Percentiles rank a stretch among this genome's conserved stretches.
Conservation (phyloP, 2,888 invertebrate genomes). For the Orthonychiurus folsomi region DNA sequence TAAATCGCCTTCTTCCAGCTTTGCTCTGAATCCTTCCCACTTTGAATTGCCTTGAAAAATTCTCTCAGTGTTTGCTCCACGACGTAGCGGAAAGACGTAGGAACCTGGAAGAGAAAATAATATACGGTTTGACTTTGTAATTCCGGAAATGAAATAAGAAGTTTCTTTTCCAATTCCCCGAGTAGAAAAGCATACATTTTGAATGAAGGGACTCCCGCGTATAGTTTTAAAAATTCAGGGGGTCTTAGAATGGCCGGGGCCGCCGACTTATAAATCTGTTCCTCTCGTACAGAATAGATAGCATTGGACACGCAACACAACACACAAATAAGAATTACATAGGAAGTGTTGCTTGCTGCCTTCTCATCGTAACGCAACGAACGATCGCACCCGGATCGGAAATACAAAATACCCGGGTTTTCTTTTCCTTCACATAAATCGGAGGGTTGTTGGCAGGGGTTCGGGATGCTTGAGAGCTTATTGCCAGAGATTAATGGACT, state of each 20-base stretch:
- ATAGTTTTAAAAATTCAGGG: background rate
- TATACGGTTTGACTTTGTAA: background rate
- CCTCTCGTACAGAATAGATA: background rate
- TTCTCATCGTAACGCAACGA: no score
- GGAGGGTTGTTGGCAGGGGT: no score
- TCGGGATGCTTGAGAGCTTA: no score
- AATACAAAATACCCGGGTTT: background rate
- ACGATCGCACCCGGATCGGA: background rate
- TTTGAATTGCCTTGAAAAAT: slow-evolving; percentile 96
- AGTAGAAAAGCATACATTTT: background rate
- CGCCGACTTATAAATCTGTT: background rate
- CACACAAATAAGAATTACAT: background rate
- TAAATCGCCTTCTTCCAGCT: slow-evolving; percentile 99
- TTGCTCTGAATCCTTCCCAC: slow-evolving; percentile 94
- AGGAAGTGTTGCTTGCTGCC: background rate
- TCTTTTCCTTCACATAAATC: no score
- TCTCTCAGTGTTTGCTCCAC: slow-evolving; percentile 96
- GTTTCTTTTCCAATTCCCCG: no score
- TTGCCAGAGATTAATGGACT: no score
- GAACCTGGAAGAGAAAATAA: slow-evolving; percentile 62
- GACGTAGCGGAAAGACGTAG: slow-evolving; percentile 90
- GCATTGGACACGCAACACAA: slow-evolving; percentile 1
- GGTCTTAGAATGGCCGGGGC: background rate
- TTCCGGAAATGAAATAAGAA: background rate
- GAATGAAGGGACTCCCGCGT: background rate